Evolutionary conservation across 2,113 vertebrate species (phyloP), one percentile per base, ranked within the genome.

Genomic region (Sinocyclocheilus rhinocerous): DNA sequence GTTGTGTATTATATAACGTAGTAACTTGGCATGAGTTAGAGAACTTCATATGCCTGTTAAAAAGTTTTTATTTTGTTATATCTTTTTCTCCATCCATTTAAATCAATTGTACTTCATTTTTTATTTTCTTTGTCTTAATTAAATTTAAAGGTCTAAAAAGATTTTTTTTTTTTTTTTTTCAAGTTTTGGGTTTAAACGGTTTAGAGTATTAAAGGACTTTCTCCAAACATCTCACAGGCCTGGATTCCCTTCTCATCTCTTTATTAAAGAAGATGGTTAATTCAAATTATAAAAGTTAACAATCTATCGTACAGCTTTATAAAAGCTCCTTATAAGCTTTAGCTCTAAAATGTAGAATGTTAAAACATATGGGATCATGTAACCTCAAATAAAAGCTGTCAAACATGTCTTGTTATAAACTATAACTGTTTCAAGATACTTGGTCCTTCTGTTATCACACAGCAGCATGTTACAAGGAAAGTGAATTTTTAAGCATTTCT

Each of bases 241-340:
- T 55, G 72, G 42, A 85, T 83, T 76, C 59, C 29, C 70, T n/a
- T 50, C 48, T 75, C 29, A 75, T 6, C 12, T 39, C 26, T 63
- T 81, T 52, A 8, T 77, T 84, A 42, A 65, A 50, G 67, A 82
- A 63, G 69, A 73, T 22, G 24, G 69, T 61, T 77, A 24, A 80
- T 22, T 39, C 39, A 86, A 36, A 24, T 77, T 18, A 81, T 76
- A 75, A 50, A n/a, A 72, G 77, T 86, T 77, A 73, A 81, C 78
- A 82, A 39, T 42, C 1, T 59, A 57, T 20, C 16, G 1, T 15
- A 63, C 33, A 63, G 3, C 3, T 42, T 24, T 9, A 80, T 48
- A 15, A 15, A 63, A 26, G n/a, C 39, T 24, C 7, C 15, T 39
- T n/a, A 36, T 42, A 24, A 7, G 2, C 24, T 36, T 59, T 39